Evolutionary conservation across 2,888 invertebrate species (phyloP).

Genomic region (Sympetrum striolatum): DNA sequence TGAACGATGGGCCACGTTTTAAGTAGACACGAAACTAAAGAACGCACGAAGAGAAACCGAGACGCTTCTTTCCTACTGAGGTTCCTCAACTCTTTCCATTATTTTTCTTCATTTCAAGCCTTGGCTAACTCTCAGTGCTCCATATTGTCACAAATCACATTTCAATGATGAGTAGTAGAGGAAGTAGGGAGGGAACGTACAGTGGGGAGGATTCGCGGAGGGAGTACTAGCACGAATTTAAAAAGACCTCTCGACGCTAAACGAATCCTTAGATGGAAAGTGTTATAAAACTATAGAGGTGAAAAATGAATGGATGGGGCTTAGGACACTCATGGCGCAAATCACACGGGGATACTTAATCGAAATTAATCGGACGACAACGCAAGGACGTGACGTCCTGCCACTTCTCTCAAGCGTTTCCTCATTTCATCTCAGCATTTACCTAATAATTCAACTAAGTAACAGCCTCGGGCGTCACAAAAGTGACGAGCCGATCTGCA

Average conservation of each 20-base stretch:
- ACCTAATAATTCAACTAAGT: conserved; percentile 14
- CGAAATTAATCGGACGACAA: background rate
- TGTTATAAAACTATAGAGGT: conserved; percentile 4
- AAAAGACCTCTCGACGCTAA: background rate
- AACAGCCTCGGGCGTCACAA: conserved; percentile 28
- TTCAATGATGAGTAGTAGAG: conserved; percentile 17
- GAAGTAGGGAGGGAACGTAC: background rate
- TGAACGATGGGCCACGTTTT: background rate
- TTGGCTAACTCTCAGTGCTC: conserved; percentile 14
- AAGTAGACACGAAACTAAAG: background rate
- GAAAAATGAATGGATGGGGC: background rate
- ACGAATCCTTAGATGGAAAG: background rate
- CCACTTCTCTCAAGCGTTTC: background rate
- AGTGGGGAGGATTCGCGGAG: background rate
- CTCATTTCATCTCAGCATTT: background rate
- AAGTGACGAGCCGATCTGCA: conserved; percentile 25
- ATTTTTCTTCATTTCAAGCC: background rate
- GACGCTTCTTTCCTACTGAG: background rate
- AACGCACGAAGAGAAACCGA: background rate
- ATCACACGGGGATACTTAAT: background rate
- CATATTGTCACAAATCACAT: conserved; percentile 42
- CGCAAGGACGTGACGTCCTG: background rate
- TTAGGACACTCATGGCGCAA: background rate
- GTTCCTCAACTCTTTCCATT: background rate
- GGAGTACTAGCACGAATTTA: background rate